Conservation (phyloP, 2,888 invertebrate genomes). For the Coleophora flavipennella region DNA sequence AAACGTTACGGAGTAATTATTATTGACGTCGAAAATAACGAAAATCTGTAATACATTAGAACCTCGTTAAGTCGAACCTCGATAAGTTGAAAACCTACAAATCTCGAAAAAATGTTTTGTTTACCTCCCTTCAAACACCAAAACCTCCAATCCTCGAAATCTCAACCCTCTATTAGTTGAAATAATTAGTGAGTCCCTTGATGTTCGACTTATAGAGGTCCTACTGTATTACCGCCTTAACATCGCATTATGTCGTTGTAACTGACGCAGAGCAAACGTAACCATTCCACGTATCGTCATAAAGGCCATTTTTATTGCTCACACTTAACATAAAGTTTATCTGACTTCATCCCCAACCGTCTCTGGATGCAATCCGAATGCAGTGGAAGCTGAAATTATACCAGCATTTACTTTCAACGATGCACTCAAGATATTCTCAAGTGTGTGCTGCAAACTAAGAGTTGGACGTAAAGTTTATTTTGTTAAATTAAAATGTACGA, state of each 20-base stretch:
- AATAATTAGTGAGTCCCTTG: too few species aligned
- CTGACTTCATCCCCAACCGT: conserved; percentile 57
- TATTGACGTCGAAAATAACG: too few species aligned
- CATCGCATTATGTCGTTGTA: conserved; percentile 33
- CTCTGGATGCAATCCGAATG: conserved; percentile 66
- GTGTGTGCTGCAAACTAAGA: conserved; percentile 34
- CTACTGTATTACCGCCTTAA: too few species aligned
- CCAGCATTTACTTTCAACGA: conserved; percentile 67
- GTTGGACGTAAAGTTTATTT: conserved; percentile 31
- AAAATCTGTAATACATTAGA: too few species aligned
- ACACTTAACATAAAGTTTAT: conserved; percentile 67
- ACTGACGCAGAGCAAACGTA: conserved; percentile 49
- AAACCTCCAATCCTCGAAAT: too few species aligned
- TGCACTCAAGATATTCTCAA: conserved; percentile 63
- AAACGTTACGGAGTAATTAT: too few species aligned
- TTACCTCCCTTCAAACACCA: too few species aligned
- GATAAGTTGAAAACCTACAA: too few species aligned
- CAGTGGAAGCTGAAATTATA: conserved; percentile 61
- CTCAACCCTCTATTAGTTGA: too few species aligned
- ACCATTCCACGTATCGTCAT: conserved; percentile 67
- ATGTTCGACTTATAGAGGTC: too few species aligned
- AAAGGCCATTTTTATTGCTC: conserved; percentile 68
- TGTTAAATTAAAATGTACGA: conserved; percentile 23
- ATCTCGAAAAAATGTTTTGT: too few species aligned
- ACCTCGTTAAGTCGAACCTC: too few species aligned